Evolutionary conservation across 2,797 vertebrate genomes (phyloP).

Genomic region (Eremophila alpestris): DNA sequence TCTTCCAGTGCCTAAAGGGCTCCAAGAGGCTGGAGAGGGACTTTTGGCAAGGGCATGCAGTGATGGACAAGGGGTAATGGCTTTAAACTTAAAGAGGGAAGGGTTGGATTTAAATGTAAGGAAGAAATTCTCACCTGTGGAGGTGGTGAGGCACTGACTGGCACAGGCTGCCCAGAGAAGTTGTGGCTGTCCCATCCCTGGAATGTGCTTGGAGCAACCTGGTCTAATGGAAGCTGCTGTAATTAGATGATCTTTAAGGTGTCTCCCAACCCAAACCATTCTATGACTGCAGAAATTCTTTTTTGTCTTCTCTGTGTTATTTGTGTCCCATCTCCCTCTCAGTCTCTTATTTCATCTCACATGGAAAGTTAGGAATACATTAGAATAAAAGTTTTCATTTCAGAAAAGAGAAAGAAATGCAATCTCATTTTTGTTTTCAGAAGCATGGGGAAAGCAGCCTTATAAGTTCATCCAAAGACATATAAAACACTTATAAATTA

Average conservation of each 20-base stretch:
- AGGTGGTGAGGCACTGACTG: not conserved
- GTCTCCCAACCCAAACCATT: not conserved
- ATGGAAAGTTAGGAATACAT: not conserved
- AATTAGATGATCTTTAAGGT: not conserved
- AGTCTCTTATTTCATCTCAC: not conserved
- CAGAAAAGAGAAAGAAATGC: not conserved
- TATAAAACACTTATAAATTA: not conserved
- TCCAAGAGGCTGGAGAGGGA: not conserved
- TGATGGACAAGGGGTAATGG: accelerated
- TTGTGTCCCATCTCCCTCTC: not conserved
- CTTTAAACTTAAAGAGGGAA: not conserved
- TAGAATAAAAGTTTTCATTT: not conserved
- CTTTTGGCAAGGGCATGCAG: not conserved
- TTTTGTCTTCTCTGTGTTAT: not conserved
- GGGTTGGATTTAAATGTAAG: not conserved
- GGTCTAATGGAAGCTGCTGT: not conserved
- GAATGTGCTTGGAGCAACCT: not conserved
- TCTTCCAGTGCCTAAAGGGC: not conserved
- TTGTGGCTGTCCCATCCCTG: not conserved
- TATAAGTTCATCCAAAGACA: not conserved
- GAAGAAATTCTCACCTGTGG: not conserved
- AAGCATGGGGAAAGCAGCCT: not conserved
- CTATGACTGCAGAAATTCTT: not conserved
- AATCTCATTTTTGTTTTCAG: not conserved
- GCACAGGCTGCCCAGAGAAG: not conserved